phyloP scores from a whole-genome alignment of 1,140 invertebrate genomes.

The Nilaparvata lugens region DNA sequence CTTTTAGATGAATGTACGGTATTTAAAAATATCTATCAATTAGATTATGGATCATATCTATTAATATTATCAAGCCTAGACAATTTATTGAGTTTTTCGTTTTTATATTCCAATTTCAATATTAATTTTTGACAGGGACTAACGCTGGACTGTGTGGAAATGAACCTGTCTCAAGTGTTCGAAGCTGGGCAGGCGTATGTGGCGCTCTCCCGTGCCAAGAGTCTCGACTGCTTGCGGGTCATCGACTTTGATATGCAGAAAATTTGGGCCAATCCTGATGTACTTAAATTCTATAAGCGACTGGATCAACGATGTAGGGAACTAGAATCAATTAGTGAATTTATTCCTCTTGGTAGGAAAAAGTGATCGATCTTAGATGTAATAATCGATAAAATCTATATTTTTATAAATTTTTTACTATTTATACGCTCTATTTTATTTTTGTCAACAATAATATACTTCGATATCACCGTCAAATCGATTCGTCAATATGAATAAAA shows the following conservation, averaged over 20 bases:
- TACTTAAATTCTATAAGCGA: conserved; percentile 73
- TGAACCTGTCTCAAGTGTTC: conserved; percentile 81
- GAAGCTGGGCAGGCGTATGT: conserved; percentile 95
- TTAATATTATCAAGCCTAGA: no score
- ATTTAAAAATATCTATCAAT: no score
- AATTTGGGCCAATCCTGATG: conserved; percentile 81
- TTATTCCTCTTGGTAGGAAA: conserved; percentile 51
- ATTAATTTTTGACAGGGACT: conserved; percentile 62
- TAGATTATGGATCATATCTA: no score
- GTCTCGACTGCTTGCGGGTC: conserved; percentile 70
- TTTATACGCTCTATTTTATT: no score
- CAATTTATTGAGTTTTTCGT: no score
- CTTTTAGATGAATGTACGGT: no score
- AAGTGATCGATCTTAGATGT: neutral
- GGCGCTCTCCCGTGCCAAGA: conserved; percentile 83
- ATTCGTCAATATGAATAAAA: no score
- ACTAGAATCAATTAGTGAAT: conserved; percentile 48
- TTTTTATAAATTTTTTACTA: no score
- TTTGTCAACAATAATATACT: no score
- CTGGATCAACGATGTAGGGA: conserved; percentile 39
- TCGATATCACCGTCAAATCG: no score
- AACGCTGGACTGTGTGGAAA: conserved; percentile 91
- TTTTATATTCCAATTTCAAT: no score
- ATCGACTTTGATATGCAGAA: conserved; percentile 78
- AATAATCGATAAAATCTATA: no score